These are phyloP conservation scores for Yoshiicerus persimilis DNA, from an alignment of 1,140 invertebrate genomes.

Conservation along the genomic window DNA sequence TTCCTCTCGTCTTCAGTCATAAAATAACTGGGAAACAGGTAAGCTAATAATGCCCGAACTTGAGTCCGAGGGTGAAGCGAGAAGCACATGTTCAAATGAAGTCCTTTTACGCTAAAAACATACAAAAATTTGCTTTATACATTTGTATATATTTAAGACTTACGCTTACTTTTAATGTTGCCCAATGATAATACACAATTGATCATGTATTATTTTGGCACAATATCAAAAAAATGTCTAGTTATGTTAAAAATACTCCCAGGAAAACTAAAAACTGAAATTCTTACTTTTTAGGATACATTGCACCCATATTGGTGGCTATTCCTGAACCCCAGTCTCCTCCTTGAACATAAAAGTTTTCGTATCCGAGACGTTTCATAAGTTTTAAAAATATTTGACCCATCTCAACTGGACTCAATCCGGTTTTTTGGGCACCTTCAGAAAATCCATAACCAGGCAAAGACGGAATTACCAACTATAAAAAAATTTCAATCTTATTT, in stretches of 20 bases:
- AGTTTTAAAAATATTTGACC: constrained; percentile 58
- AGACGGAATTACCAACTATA: constrained; percentile 66
- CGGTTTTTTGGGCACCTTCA: constrained; percentile 64
- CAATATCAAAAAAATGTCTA: too few relatives aligned
- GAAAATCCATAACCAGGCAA: constrained; percentile 86
- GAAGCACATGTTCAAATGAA: constrained; percentile 55
- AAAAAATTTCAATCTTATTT: too few relatives aligned
- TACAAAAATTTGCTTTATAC: not conserved
- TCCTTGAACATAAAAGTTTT: constrained; percentile 59
- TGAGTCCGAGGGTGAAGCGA: constrained; percentile 36
- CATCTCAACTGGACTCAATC: constrained; percentile 60
- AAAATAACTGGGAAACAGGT: constrained; percentile 40
- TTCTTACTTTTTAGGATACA: constrained; percentile 54
- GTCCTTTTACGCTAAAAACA: constrained; percentile 51
- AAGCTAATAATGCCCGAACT: constrained; percentile 46
- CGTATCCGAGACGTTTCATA: constrained; percentile 58
- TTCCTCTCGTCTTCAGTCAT: constrained; percentile 32
- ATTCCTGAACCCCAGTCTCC: constrained; percentile 55
- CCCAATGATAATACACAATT: too few relatives aligned
- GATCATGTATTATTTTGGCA: too few relatives aligned
- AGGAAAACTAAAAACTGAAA: not conserved
- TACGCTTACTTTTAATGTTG: too few relatives aligned
- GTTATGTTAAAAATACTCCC: too few relatives aligned
- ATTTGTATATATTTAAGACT: not conserved
- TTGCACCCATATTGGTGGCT: constrained; percentile 51